phyloP scores from a whole-genome alignment of 2,797 vertebrate genomes.

The Anabacerthia variegaticeps region DNA sequence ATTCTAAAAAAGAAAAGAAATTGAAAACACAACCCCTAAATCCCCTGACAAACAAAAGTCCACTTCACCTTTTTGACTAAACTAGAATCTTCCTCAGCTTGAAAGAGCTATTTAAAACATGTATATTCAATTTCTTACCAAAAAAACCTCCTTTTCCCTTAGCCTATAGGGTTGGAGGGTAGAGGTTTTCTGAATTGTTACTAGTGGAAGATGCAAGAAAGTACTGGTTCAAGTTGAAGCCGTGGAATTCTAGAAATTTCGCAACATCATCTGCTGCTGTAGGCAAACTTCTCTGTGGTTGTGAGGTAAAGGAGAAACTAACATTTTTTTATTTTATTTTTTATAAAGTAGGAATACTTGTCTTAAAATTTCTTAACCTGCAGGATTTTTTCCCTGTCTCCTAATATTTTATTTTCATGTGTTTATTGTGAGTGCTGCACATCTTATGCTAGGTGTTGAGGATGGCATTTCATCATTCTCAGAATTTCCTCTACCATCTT shows the following conservation, averaged over 20 bases:
- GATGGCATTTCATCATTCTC: neutral
- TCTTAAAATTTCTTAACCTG: neutral
- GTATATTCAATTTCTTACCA: neutral
- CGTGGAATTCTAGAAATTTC: neutral
- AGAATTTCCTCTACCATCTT: neutral
- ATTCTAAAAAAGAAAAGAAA: neutral
- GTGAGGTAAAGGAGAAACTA: neutral
- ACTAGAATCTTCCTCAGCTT: neutral
- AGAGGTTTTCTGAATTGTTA: neutral
- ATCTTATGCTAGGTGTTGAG: neutral
- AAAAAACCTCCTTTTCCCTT: neutral
- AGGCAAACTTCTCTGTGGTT: neutral
- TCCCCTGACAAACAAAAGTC: neutral
- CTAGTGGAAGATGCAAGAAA: neutral
- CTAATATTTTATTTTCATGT: neutral
- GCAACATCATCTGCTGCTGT: neutral
- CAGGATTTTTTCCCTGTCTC: neutral
- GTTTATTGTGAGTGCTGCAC: neutral
- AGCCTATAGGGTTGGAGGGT: neutral
- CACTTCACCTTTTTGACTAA: neutral
- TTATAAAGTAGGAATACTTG: neutral
- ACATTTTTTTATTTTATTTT: too few relatives aligned
- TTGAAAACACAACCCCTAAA: fast-evolving
- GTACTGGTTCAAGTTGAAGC: neutral
- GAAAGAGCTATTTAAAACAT: neutral